phyloP scores from a whole-genome alignment of 1,140 invertebrate species.

The Popillia japonica region DNA sequence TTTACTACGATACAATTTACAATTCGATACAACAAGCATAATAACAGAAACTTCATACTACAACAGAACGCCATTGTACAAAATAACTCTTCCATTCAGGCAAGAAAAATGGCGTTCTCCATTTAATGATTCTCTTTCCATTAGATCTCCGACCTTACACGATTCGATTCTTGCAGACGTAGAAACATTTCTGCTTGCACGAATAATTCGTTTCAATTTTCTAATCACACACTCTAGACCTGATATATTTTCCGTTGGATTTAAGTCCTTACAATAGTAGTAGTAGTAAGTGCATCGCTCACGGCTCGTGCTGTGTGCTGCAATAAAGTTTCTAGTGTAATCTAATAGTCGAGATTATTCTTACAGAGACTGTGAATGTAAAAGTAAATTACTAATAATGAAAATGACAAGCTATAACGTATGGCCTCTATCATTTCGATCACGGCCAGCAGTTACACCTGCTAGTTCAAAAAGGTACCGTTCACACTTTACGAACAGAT shows the following conservation, averaged over 20 bases:
- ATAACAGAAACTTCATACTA: too few species aligned
- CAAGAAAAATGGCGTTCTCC: too few species aligned
- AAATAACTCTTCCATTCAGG: too few species aligned
- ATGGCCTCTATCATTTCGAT: neutral
- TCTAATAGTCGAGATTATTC: neutral
- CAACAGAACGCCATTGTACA: too few species aligned
- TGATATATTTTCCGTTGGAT: neutral
- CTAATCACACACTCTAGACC: too few species aligned
- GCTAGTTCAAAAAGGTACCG: neutral
- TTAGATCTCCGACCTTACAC: too few species aligned
- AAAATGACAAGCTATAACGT: neutral
- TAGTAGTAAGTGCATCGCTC: neutral
- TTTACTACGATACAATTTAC: too few species aligned
- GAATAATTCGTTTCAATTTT: too few species aligned
- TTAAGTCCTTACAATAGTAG: neutral
- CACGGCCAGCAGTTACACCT: neutral
- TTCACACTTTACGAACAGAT: neutral
- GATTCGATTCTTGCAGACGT: too few species aligned
- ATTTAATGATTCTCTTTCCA: too few species aligned
- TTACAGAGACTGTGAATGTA: neutral
- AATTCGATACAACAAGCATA: too few species aligned
- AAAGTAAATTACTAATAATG: neutral
- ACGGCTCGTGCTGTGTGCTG: neutral
- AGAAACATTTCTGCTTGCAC: too few species aligned
- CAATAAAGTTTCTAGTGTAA: neutral